Evolutionary conservation across 37 sponge, comb jelly and placozoan genomes (phyloP), one percentile per base, ranked within the genome.

Genomic region (Spongilla lacustris): DNA sequence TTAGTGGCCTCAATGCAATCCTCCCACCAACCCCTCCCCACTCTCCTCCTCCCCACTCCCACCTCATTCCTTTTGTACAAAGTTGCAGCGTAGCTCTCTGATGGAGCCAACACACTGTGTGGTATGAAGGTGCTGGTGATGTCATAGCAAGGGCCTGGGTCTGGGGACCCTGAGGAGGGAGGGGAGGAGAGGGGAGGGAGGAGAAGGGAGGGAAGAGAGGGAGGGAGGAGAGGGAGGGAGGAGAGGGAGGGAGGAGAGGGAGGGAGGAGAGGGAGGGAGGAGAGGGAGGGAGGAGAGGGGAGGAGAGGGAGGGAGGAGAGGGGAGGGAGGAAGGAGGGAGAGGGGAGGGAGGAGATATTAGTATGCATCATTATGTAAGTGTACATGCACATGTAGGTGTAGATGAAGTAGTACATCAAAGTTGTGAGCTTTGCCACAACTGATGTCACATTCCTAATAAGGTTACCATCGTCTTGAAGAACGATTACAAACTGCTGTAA

Each of bases 101-200:
- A 71, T 12, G 80, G 46, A 9, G 93, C 96, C 31, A 96, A 76
- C n/a, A 96, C 50, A 67, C 91, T 87, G 80, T 96, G 96, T 2
- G 84, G 35, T 23, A 96, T 1, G 31, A 96, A 82, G 30, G 85
- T 87, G 0, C 91, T 86, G 34, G 58, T 80, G 50, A 69, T 69
- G 36, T 93, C 86, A 71, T 83, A 88, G 29, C 93, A 50, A 28
- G 91, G 93, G 19, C 88, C 87, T 82, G 75, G n/a, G 32, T 74
- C 31, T 8, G 67, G 82, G 11, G 85, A 74, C 26, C 92, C 91
- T 90, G 75, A 35, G 19, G 32, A 12, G 32, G 30, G 17, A 14
- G 73, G 73, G 21, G 10, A 24, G 73, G 32, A 14, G 4, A 14
- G 32, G 9, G 4, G 28, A 10, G 6, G 71, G 71, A 6, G 36